These are phyloP conservation scores for Gryon sp. DNA, from an alignment of 1,140 invertebrate species.

Conservation along the genomic window DNA sequence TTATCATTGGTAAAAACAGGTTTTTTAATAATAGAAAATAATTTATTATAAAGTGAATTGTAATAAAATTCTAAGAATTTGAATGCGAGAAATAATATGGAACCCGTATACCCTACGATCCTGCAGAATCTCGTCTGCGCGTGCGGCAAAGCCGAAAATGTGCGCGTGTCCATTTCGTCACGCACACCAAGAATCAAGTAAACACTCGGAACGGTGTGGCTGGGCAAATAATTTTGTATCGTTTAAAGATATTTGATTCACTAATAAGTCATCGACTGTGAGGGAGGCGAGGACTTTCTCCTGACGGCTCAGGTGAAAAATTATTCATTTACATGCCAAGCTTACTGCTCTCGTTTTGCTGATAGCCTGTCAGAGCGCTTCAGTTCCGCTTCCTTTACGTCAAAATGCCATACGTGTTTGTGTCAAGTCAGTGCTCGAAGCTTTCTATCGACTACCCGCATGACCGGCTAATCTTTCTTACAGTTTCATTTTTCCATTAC, in stretches of 20 bases:
- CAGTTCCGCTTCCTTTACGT: constrained; percentile 2
- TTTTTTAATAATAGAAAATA: too few species aligned
- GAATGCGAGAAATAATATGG: too few species aligned
- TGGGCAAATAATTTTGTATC: constrained; percentile 32
- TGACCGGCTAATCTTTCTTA: constrained; percentile 22
- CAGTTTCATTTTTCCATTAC: constrained; percentile 1
- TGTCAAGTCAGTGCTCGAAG: constrained; percentile 15
- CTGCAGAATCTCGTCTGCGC: constrained; percentile 33
- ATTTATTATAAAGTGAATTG: too few species aligned
- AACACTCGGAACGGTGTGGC: constrained; percentile 43
- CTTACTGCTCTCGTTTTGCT: neutral
- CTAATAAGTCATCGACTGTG: constrained; percentile 12
- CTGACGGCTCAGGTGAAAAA: constrained; percentile 32
- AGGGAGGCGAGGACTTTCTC: too few species aligned
- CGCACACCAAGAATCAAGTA: constrained; percentile 45
- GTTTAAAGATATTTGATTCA: constrained; percentile 13
- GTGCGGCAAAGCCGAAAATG: constrained; percentile 51
- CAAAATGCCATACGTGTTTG: constrained; percentile 6
- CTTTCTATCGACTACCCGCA: constrained; percentile 36
- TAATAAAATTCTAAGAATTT: too few species aligned
- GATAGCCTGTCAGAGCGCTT: neutral
- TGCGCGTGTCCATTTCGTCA: constrained; percentile 46
- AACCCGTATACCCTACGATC: constrained; percentile 21
- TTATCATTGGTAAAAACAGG: too few species aligned
- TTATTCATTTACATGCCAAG: neutral